Base-by-base conservation (phyloP, 2,113 vertebrate genomes). In the Notarius lentiginosus region DNA sequence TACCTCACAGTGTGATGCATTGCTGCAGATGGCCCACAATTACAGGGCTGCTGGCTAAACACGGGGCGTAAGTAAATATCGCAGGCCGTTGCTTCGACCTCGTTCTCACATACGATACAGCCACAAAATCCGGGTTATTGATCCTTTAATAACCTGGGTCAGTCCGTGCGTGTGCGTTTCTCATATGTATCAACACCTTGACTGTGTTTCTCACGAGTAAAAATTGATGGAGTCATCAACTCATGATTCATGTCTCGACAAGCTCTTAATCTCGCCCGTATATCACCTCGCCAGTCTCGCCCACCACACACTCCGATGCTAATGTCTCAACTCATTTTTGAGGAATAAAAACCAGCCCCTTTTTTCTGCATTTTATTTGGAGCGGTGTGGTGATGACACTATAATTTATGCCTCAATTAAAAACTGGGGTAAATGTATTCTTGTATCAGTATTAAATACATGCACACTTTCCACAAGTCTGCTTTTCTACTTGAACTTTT, bases 231-330 rank as follows among this genome's bases (percentile, higher is more conserved):
- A 76, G 83, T 60, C 84, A 85, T 87, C 80, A 79, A 88, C 61
- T 88, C 87, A 58, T 83, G 85, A 87, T 88, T 85, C 86, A 88
- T 79, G 84, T 81, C 66, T 87, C 65, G 89, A 90, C 87, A 89
- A 84, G 82, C 84, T 83, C 63, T 89, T 91, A 84, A 90, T 91
- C 89, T 85, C 77, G 76, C 84, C 53, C 12, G 86, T 70, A 86
- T 87, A 86, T 89, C 56, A 55, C 60, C 56, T 77, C 56, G 87
- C 47, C n/a, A n/a, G 24, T 84, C 83, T 86, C 49, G 73, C 66
- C 83, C 68, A n/a, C 55, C 53, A 34, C 60, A 68, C 70, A 22
- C 49, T 60, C 53, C 49, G 53, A 41, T 79, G 27, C 81, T 84
- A 84, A 90, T 88, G 85, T 84, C 85, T 76, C 24, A 70, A 76